These are phyloP conservation scores for Ellobius talpinus DNA, from an alignment of 2,113 vertebrate species.

Conservation along the genomic window DNA sequence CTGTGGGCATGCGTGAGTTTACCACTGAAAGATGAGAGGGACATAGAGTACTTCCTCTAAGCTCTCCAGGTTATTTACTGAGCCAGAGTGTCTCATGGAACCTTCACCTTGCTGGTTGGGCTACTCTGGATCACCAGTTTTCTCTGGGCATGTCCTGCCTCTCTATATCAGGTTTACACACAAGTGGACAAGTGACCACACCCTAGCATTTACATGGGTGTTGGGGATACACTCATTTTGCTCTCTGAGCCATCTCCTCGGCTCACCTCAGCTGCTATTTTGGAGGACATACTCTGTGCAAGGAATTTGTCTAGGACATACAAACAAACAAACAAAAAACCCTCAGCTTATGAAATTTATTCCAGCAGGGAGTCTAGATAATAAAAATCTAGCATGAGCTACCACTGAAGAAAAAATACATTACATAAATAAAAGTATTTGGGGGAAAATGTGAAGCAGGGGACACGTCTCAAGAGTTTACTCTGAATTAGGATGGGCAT, in stretches of 20 bases:
- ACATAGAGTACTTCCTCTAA: background rate
- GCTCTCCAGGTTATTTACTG: background rate
- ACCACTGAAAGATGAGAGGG: background rate
- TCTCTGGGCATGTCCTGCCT: background rate
- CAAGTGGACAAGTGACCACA: background rate
- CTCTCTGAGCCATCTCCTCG: too few species aligned
- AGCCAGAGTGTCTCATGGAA: background rate
- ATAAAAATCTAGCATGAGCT: background rate
- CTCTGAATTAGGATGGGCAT: background rate
- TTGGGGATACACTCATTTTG: background rate
- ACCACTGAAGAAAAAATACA: slow-evolving; percentile 1
- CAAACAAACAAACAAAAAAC: background rate
- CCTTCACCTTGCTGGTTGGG: background rate
- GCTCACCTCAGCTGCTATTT: background rate
- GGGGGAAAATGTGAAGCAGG: background rate
- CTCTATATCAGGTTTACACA: background rate
- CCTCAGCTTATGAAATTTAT: background rate
- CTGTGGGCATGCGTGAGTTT: background rate
- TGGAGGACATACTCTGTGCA: background rate
- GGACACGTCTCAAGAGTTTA: background rate
- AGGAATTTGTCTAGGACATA: background rate
- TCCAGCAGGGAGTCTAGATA: background rate
- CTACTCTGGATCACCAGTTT: background rate
- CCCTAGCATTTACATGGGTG: background rate
- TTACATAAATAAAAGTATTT: background rate